These are phyloP conservation scores for Venturia canescens DNA, from an alignment of 1,140 invertebrate genomes.

Conservation along the genomic window DNA sequence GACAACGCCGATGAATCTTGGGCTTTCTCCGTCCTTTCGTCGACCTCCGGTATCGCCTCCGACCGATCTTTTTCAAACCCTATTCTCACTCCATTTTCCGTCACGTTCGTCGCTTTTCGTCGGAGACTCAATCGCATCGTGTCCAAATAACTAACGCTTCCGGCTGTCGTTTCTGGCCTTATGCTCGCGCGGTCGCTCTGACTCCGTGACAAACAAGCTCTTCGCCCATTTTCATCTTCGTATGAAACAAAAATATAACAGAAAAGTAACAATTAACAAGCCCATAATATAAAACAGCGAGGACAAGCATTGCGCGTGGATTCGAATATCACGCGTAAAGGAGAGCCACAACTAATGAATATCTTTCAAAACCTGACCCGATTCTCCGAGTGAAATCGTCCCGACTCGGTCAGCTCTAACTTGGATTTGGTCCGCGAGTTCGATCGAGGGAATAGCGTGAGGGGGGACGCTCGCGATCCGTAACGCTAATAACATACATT, in stretches of 20 bases:
- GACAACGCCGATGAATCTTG: background rate
- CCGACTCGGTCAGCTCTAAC: too few relatives aligned
- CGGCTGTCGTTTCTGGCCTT: constrained; percentile 62
- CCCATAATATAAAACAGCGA: too few relatives aligned
- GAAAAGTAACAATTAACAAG: background rate
- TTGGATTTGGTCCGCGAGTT: too few relatives aligned
- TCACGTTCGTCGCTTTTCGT: constrained; percentile 73
- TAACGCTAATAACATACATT: too few relatives aligned
- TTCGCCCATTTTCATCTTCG: constrained; percentile 40
- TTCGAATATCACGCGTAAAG: too few relatives aligned
- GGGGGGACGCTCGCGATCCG: too few relatives aligned
- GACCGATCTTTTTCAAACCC: background rate
- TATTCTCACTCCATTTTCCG: constrained; percentile 12
- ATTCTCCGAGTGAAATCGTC: too few relatives aligned
- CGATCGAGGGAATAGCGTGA: too few relatives aligned
- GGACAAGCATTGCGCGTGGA: too few relatives aligned
- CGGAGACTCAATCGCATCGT: constrained; percentile 87
- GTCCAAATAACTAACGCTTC: constrained; percentile 79
- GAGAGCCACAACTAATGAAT: too few relatives aligned
- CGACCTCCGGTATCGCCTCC: background rate
- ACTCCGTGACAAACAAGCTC: constrained; percentile 64
- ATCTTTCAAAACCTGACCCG: too few relatives aligned
- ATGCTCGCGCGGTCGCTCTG: constrained; percentile 69
- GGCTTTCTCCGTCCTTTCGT: background rate
- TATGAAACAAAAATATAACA: constrained; percentile 4